Percentiles rank a stretch among this genome's conserved stretches.
These are phyloP conservation scores for Zaprionus africanus DNA, from an alignment of 1,140 invertebrate genomes.

Conservation along the genomic window DNA sequence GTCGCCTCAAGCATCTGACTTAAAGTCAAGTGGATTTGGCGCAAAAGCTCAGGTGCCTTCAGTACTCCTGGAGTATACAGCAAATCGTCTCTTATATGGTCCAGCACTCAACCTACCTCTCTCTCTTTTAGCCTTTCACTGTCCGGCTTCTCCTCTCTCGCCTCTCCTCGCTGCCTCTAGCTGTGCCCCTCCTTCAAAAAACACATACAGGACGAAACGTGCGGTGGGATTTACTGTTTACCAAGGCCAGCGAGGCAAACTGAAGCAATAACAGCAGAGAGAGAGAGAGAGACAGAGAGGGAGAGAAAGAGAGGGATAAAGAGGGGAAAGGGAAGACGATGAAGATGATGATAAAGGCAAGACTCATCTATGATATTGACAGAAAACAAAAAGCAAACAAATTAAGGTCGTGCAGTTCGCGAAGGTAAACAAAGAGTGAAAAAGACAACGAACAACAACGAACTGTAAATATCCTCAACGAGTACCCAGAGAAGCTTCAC, in stretches of 20 bases:
- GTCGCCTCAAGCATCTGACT: conserved; percentile 58
- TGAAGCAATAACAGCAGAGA: neutral
- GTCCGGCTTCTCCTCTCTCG: too few species aligned
- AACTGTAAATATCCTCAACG: conserved; percentile 1
- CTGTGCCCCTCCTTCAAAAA: conserved; percentile 2
- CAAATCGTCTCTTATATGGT: too few species aligned
- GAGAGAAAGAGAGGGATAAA: neutral
- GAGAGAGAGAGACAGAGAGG: neutral
- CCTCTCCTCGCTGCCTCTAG: neutral
- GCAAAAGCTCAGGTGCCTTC: conserved; percentile 58
- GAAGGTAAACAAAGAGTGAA: conserved; percentile 68
- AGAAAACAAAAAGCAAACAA: conserved; percentile 81
- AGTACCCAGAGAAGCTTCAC: neutral
- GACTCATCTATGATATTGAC: conserved; percentile 68
- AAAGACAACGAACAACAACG: conserved; percentile 23
- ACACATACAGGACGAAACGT: too few species aligned
- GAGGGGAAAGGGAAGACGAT: conserved; percentile 1
- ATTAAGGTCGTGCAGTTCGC: conserved; percentile 71
- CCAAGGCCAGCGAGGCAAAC: conserved; percentile 44
- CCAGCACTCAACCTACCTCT: too few species aligned
- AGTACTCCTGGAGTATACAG: conserved; percentile 7
- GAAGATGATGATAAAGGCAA: conserved; percentile 72
- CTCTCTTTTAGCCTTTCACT: too few species aligned
- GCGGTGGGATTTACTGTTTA: conserved; percentile 74
- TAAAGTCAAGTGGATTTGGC: conserved; percentile 76